Conservation (phyloP, 1,140 invertebrate species). For the Ruditapes philippinarum region DNA sequence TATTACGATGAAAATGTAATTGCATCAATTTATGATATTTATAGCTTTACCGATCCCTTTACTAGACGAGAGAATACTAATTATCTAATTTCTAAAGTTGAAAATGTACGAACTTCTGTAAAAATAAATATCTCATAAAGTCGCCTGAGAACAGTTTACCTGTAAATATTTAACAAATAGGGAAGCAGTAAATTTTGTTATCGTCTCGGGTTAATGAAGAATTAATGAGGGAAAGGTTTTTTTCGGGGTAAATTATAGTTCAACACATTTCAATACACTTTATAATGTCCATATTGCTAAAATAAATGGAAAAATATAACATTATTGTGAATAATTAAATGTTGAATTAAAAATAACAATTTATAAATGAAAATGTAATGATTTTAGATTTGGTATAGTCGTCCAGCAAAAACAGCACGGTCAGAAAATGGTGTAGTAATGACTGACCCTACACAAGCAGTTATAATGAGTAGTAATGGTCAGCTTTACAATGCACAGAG, state of each 20-base stretch:
- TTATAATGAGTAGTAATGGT: constrained; percentile 52
- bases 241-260: no score
- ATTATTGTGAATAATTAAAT: no score
- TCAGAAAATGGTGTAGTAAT: constrained; percentile 61
- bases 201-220: background rate
- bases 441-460: constrained; percentile 41
- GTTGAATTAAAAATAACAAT: no score
- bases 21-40: constrained; percentile 63
- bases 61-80: constrained; percentile 35
- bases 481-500: constrained; percentile 52
- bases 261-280: no score
- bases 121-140: constrained; percentile 7
- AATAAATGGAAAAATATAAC: no score
- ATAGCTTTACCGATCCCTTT: constrained; percentile 30
- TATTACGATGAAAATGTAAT: constrained; percentile 54
- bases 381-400: constrained; percentile 53
- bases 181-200: background rate
- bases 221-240: background rate
- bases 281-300: no score
- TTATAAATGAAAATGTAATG: no score
- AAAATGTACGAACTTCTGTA: background rate
- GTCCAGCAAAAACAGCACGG: constrained; percentile 48
- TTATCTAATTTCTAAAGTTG: constrained; percentile 10
- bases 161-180: constrained; percentile 7
- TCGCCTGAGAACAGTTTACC: background rate